Evolutionary conservation across 1,140 invertebrate genomes (phyloP).

Genomic region (Arctopsyche grandis): DNA sequence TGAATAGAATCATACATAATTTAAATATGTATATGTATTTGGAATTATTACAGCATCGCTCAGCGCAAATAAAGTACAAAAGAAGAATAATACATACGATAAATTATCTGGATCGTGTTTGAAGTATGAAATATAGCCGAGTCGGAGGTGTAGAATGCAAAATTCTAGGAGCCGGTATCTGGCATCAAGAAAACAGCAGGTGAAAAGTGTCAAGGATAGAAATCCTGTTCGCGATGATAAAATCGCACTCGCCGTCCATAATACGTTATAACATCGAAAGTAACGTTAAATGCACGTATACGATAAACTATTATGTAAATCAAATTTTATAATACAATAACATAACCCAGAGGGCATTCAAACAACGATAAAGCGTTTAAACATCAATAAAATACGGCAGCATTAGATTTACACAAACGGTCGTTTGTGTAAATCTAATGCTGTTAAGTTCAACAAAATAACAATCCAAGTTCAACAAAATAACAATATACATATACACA

Average conservation of each 20-base stretch:
- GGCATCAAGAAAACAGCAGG: conserved; percentile 37
- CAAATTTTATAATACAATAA: background rate
- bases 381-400: too few species aligned
- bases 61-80: background rate
- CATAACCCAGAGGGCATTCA: background rate
- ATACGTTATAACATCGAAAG: conserved; percentile 11
- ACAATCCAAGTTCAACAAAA: too few species aligned
- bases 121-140: conserved; percentile 23
- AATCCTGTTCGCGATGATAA: conserved; percentile 41
- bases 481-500: background rate
- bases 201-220: conserved; percentile 45
- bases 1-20: background rate
- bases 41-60: background rate
- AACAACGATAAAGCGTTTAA: background rate
- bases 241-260: background rate
- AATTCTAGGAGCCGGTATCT: conserved; percentile 34
- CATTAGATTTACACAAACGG: background rate
- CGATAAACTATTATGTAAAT: conserved; percentile 34
- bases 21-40: too few species aligned
- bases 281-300: background rate
- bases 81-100: conserved; percentile 1
- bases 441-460: background rate
- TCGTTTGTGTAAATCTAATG: too few species aligned
- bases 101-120: conserved; percentile 1
- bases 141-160: conserved; percentile 34